These are phyloP conservation scores for Ciconia maguari DNA, from an alignment of 2,113 vertebrate species.

Conservation along the genomic window DNA sequence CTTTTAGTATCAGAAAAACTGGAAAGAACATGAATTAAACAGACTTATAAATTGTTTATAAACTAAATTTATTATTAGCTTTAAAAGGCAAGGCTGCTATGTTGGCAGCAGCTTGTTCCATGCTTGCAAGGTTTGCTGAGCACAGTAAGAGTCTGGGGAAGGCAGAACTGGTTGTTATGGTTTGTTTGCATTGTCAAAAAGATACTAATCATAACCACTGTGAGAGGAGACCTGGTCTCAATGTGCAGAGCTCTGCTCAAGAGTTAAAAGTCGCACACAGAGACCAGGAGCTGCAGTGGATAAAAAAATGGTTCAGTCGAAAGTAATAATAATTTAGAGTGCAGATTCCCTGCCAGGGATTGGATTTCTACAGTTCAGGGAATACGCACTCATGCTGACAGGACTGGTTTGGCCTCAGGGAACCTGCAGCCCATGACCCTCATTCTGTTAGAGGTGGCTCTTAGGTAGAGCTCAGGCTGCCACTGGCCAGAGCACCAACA, in stretches of 20 bases:
- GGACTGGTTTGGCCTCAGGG: not conserved
- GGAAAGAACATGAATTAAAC: not conserved
- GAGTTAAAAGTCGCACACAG: not conserved
- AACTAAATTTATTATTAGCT: not conserved
- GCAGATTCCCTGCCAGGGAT: not conserved
- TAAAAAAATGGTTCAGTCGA: not conserved
- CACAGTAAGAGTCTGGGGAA: not conserved
- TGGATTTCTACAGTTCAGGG: not conserved
- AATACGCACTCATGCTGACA: not conserved
- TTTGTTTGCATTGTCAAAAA: not conserved
- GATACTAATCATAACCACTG: not conserved
- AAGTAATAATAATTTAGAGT: not conserved
- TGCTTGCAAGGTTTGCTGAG: not conserved
- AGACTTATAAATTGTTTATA: not conserved
- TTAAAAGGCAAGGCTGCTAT: not conserved
- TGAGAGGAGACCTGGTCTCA: not conserved
- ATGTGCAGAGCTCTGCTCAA: not conserved
- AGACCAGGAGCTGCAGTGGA: not conserved
- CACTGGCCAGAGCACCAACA: not conserved
- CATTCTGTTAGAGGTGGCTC: not conserved
- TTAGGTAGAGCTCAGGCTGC: not conserved
- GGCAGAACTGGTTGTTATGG: not conserved
- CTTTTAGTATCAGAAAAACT: not conserved
- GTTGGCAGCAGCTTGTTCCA: not conserved
- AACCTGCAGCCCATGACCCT: not conserved